Evolutionary conservation across 1,140 invertebrate species (phyloP).

Genomic region (Drosophila chauvacae): DNA sequence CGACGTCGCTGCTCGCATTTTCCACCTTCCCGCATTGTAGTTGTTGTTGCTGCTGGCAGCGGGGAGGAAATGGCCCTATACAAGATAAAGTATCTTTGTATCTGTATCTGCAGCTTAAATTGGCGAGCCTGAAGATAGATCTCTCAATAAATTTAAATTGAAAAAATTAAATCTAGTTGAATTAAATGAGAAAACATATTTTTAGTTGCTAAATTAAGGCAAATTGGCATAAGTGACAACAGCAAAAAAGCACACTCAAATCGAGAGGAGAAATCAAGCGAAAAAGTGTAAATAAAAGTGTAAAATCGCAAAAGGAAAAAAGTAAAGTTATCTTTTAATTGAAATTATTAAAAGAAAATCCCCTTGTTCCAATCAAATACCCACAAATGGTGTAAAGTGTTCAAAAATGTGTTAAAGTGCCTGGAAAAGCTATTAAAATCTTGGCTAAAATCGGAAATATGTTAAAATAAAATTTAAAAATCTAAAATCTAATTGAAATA

Average conservation of each 20-base stretch:
- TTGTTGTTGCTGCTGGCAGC: constrained; percentile 6
- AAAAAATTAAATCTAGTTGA: constrained; percentile 60
- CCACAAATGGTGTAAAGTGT: neutral
- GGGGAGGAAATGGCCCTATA: constrained; percentile 62
- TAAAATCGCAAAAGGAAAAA: neutral
- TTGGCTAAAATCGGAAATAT: constrained; percentile 1
- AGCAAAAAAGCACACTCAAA: constrained; percentile 16
- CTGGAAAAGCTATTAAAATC: neutral
- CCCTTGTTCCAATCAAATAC: neutral
- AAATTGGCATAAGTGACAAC: constrained; percentile 69
- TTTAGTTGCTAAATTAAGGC: constrained; percentile 82
- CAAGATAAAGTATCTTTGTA: constrained; percentile 42
- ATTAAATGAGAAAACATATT: constrained; percentile 75
- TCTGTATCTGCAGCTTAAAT: constrained; percentile 38
- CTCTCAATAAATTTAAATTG: constrained; percentile 82
- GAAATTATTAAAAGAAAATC: neutral
- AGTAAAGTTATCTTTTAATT: constrained; percentile 10
- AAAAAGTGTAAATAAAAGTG: constrained; percentile 15
- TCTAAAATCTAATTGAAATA: neutral
- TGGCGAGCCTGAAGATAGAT: constrained; percentile 44
- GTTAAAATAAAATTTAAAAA: neutral
- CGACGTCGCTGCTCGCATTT: constrained; percentile 68
- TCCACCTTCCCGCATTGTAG: constrained; percentile 65
- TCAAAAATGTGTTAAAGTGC: neutral
- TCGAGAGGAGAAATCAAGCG: constrained; percentile 15